Base-by-base conservation (phyloP, 2,113 vertebrate species). In the Paramormyrops kingsleyae region DNA sequence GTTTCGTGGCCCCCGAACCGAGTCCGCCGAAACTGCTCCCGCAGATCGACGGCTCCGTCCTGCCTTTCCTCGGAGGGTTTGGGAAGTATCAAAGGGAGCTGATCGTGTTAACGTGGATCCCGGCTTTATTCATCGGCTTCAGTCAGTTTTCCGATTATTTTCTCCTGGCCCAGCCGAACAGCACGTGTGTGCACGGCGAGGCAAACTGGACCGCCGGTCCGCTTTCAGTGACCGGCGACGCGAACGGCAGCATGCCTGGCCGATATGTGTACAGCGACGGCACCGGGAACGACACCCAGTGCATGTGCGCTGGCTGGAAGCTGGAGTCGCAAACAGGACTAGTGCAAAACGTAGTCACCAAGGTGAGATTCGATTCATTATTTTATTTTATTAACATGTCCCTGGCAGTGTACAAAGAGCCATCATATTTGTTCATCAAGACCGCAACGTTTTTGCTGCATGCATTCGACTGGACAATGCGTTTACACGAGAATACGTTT, bases 111-210 rank as follows among this genome's bases (percentile, higher is more conserved):
- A 99, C 98, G 90, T 99, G 98, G 97, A 95, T 99, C 49, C 98
- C 98, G 2, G 98, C 97, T 31, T 95, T 99, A 56, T 97, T 99
- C 94, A 98, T 99, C 88, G 97, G 98, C 92, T 98, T 98, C 92
- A 99, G 97, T 92, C 98, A 98, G 95, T 98, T 98, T 94, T 99
- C 98, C 91, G 98, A 99, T 95, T 97, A 97, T 92, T 99, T 99
- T 92, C 96, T 99, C 0, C 91, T 99, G 95, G 98, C 97, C 70
- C 97, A 98, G 90, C 98, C 96, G 13, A 94, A 95, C 91, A 97
- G 96, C 94, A 97, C 96, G 94, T 98, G 97, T 92, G 77, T 94
- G 94, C 95, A 93, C 0, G 95, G 94, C 92, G 93, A 93, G 39
- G 95, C 93, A 3, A 96, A 97, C 93, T 95, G 94, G 94, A 97